Conservation (phyloP, 1,140 invertebrate genomes). For the Batillaria attramentaria region DNA sequence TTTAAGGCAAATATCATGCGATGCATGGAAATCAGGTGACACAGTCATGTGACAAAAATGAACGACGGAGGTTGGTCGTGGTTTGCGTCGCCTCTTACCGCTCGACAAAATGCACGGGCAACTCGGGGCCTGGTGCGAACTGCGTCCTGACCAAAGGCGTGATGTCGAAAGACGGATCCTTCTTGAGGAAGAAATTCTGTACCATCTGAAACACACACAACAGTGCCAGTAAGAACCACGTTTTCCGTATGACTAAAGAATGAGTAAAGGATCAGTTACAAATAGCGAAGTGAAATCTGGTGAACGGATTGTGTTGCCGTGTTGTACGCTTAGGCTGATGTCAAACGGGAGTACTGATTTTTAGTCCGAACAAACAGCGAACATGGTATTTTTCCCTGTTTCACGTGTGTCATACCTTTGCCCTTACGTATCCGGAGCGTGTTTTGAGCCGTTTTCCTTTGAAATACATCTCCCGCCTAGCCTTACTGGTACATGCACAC, state of each 20-base stretch:
- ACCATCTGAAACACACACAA: constrained; percentile 52
- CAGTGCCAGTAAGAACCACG: neutral
- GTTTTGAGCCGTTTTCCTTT: too few relatives aligned
- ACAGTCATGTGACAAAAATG: too few relatives aligned
- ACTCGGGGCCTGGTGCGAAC: constrained; percentile 52
- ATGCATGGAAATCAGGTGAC: neutral
- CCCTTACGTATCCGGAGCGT: too few relatives aligned
- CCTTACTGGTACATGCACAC: too few relatives aligned
- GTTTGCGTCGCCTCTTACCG: constrained; percentile 36
- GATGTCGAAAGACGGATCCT: constrained; percentile 45
- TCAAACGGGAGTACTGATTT: too few relatives aligned
- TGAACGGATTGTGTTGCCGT: neutral
- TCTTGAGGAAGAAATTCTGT: constrained; percentile 45
- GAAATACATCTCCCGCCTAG: too few relatives aligned
- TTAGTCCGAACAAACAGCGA: too few relatives aligned
- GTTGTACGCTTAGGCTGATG: neutral
- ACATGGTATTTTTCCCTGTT: too few relatives aligned
- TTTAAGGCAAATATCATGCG: neutral
- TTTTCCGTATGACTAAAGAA: neutral
- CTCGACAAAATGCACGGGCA: constrained; percentile 52
- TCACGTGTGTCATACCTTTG: too few relatives aligned
- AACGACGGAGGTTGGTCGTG: too few relatives aligned
- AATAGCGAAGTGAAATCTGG: too few relatives aligned
- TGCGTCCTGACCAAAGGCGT: constrained; percentile 55
- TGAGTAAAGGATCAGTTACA: too few relatives aligned